Base-by-base conservation (phyloP, 2,888 invertebrate genomes). In the Andrena haemorrhoa region DNA sequence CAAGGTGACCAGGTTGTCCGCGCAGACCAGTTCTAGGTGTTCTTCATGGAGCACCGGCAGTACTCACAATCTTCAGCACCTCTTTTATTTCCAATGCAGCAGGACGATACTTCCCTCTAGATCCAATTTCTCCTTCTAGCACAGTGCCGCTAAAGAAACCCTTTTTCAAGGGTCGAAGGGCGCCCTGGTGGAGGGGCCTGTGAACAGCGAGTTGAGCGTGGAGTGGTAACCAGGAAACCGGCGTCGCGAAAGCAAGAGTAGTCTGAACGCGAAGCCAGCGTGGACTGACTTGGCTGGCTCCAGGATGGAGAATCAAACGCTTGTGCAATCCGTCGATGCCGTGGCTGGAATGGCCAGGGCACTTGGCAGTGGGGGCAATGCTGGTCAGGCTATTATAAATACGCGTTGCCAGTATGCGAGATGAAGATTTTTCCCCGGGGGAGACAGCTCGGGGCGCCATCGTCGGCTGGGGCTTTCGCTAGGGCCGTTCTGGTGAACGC, bases 291-390 rank as follows among this genome's bases (percentile, higher is more conserved):
- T 77, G 79, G 70, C 63, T 73, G 81, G 83, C 75, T 60, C 75
- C 81, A 83, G 86, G 85, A 80, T 79, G 63, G 86, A 88, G 89
- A 88, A 89, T 90, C 91, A 88, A 84, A 88, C 75, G 85, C 89
- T 91, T 90, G 89, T 91, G 90, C 90, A 90, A 91, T 80, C 74
- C 77, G 70, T 82, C 86, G 81, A 86, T 82, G 87, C 73, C 61
- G 79, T 33, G 79, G 71, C 69, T 71, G 61, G 63, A 86, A 77
- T 64, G 77, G 80, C 69, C 82, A 68, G 75, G 31, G 70, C 61
- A 65, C 64, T 65, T 63, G 35, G 56, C 77, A 70, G 78, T 80
- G 83, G 84, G 86, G 85, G 78, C n/a, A 75, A 82, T 65, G 56
- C 75, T 64, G 53, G 23, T 61, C 49, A 41, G 64, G n/a, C 53